phyloP scores from a whole-genome alignment of 2,113 vertebrate genomes.

The Rostratula benghalensis region DNA sequence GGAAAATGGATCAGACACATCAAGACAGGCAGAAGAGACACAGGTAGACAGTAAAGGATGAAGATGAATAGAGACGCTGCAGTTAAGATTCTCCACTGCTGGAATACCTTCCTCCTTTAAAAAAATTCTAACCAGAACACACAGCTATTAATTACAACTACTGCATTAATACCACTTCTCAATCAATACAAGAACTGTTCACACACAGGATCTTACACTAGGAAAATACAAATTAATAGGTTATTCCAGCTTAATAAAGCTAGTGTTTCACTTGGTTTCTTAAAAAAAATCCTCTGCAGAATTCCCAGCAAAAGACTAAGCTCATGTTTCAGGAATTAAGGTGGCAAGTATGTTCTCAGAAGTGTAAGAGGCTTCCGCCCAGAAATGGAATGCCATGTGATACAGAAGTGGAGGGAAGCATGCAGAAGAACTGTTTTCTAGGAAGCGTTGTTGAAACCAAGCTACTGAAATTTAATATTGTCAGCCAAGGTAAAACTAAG shows the following conservation, averaged over 20 bases:
- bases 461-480: not conserved
- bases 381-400: fast-evolving
- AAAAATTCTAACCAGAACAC: not conserved
- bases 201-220: not conserved
- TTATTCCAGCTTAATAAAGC: not conserved
- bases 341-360: not conserved
- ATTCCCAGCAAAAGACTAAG: not conserved
- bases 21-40: not conserved
- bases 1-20: not conserved
- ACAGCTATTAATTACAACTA: not conserved
- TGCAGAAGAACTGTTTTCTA: not conserved
- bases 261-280: not conserved
- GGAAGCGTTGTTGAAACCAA: not conserved
- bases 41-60: not conserved
- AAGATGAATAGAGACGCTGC: not conserved
- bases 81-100: not conserved
- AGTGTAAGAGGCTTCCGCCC: fast-evolving
- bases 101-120: not conserved
- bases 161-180: not conserved
- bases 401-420: not conserved
- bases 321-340: not conserved
- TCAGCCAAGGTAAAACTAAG: not conserved
- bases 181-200: not conserved
- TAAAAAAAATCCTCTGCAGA: not conserved
- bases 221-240: not conserved